Conservation (phyloP, 2,797 vertebrate genomes). For the Luscinia luscinia region DNA sequence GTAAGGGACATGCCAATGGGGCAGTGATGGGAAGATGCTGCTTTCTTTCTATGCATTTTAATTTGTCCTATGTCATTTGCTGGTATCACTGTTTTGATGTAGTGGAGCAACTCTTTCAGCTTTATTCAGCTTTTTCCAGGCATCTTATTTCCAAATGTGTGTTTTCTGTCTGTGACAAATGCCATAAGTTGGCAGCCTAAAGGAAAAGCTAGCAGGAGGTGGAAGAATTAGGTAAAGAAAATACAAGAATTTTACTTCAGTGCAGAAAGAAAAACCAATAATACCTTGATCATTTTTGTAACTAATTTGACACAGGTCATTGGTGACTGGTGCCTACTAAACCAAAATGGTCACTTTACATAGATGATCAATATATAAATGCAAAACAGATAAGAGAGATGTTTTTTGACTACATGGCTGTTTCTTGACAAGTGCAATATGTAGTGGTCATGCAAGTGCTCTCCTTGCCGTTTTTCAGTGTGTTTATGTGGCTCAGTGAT, state of each 20-base stretch:
- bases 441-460: not conserved
- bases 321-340: not conserved
- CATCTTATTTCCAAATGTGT: not conserved
- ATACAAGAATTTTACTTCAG: not conserved
- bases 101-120: not conserved
- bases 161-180: not conserved
- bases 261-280: not conserved
- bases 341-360: not conserved
- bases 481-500: not conserved
- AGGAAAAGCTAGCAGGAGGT: not conserved
- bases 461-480: not conserved
- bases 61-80: not conserved
- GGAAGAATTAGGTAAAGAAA: not conserved
- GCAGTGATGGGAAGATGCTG: not conserved
- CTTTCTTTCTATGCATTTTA: not conserved
- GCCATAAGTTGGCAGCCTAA: not conserved
- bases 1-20: not conserved
- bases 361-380: not conserved
- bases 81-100: not conserved
- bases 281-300: not conserved
- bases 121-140: not conserved
- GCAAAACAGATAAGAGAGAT: not conserved
- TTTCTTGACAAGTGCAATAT: not conserved
- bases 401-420: not conserved
- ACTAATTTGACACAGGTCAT: not conserved